A percentile compares a stretch with the other conserved stretches of the same genome.
phyloP scores from a whole-genome alignment of 2,797 vertebrate species.

The Microctenopoma lineatum region DNA sequence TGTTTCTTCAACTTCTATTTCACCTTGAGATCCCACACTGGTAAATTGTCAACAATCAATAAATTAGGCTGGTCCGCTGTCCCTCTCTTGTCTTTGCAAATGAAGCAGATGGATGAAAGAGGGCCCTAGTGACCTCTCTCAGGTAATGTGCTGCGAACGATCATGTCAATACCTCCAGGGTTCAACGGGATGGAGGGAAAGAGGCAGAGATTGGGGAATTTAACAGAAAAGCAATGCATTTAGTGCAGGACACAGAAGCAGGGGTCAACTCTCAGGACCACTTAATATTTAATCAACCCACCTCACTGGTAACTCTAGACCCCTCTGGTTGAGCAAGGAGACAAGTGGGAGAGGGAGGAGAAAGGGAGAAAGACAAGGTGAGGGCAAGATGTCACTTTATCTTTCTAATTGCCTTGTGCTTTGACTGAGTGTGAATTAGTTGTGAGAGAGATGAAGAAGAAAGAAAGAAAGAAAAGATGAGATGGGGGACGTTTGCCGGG shows the following conservation, averaged over 20 bases:
- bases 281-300: slow-evolving; percentile 83
- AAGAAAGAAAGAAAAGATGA: slow-evolving; percentile 27
- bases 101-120: slow-evolving; percentile 74
- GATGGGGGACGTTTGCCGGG: slow-evolving; percentile 18
- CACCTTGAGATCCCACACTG: slow-evolving; percentile 64
- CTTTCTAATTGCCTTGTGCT: slow-evolving; percentile 52
- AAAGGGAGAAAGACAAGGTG: neutral
- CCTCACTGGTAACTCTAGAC: slow-evolving; percentile 72
- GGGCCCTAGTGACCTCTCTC: slow-evolving; percentile 40
- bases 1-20: slow-evolving; percentile 53
- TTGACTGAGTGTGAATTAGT: slow-evolving; percentile 51
- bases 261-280: slow-evolving; percentile 75
- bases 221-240: slow-evolving; percentile 33
- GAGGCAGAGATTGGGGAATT: neutral
- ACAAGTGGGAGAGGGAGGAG: neutral
- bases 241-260: slow-evolving; percentile 45
- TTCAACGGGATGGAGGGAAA: slow-evolving; percentile 38
- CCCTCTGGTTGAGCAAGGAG: slow-evolving; percentile 36
- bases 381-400: slow-evolving; percentile 44
- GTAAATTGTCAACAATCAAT: slow-evolving; percentile 68
- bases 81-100: slow-evolving; percentile 63
- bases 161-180: slow-evolving; percentile 57
- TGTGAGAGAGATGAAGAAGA: slow-evolving; percentile 9
- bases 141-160: slow-evolving; percentile 59
- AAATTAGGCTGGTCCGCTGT: slow-evolving; percentile 44